A percentile compares a stretch with the other conserved stretches of the same genome.
phyloP scores from a whole-genome alignment of 2,888 invertebrate species.

The Stenodema calcarata region DNA sequence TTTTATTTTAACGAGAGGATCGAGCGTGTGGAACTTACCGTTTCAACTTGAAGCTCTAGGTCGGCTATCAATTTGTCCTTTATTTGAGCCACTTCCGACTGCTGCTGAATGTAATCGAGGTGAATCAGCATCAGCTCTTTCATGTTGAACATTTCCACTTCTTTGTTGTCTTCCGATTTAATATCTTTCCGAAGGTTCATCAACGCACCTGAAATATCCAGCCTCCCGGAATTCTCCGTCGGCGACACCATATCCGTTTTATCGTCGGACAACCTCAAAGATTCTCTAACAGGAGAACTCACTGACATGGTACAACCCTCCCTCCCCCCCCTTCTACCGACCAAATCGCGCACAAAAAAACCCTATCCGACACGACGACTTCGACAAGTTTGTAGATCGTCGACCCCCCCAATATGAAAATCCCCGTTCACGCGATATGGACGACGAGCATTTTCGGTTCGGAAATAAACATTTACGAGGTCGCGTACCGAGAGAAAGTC shows the following conservation, averaged over 20 bases:
- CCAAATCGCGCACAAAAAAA: background rate
- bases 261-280: background rate
- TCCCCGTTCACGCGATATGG: background rate
- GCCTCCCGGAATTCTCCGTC: background rate
- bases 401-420: background rate
- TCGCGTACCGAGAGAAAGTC: background rate
- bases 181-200: slow-evolving; percentile 1
- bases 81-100: slow-evolving; percentile 80
- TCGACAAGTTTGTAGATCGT: background rate
- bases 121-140: slow-evolving; percentile 83
- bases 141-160: slow-evolving; percentile 71
- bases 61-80: slow-evolving; percentile 79
- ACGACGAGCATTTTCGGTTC: background rate
- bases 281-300: slow-evolving; percentile 25
- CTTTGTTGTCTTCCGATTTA: background rate
- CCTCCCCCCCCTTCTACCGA: background rate
- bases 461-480: background rate
- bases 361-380: background rate
- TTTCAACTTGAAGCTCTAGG: slow-evolving; percentile 78
- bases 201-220: background rate
- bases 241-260: slow-evolving; percentile 30
- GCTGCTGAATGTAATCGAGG: slow-evolving; percentile 87
- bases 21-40: slow-evolving; percentile 64
- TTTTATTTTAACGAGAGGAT: background rate
- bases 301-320: slow-evolving; percentile 15